Base-by-base conservation (phyloP, 2,797 vertebrate genomes). In the Halcyon leucocephala region DNA sequence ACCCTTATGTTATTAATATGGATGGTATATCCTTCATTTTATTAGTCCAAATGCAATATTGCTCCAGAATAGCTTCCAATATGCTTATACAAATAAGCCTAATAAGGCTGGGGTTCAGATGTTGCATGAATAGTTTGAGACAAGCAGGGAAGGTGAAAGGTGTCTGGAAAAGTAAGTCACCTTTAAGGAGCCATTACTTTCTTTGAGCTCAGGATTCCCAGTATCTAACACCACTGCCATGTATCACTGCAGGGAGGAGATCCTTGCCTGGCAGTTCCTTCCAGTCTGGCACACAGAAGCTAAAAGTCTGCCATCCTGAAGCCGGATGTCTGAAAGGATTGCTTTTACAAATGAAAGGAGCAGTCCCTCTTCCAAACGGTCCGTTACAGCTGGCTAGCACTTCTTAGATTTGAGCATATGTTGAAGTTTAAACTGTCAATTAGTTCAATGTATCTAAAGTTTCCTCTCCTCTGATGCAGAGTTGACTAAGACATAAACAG, bases 11-110 rank as follows among this genome's bases (percentile, higher is more conserved):
- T 93, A 90, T 64, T 96, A 90, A 96, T 96, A 94, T 78, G 81
- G 86, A 95, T 73, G 69, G 51, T 46, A 86, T 39, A 51, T 82
- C 61, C 55, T 87, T 81, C 29, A 86, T 86, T 96, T 95, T 95
- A 95, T 96, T 97, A 97, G 79, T 66, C 72, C 66, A 97, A 94
- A 91, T 79, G 77, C 49, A 95, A 24, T 37, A 70, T 44, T 55
- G 76, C n/a, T 80, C 33, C 44, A 94, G 89, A 97, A 91, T 41
- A 86, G 48, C 64, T 83, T 25, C n/a, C 79, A 92, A 82, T 62
- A 78, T 49, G 41, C 71, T 96, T 76, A 85, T 26, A 55, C 29
- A 95, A 96, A 62, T 65, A 84, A 89, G 28, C 8, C 35, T 20
- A 89, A 67, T 52, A 89, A 72, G 22, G 11, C 7, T 46, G n/a